Conservation (phyloP, 2,113 vertebrate genomes). For the Sarotherodon lohbergeri region DNA sequence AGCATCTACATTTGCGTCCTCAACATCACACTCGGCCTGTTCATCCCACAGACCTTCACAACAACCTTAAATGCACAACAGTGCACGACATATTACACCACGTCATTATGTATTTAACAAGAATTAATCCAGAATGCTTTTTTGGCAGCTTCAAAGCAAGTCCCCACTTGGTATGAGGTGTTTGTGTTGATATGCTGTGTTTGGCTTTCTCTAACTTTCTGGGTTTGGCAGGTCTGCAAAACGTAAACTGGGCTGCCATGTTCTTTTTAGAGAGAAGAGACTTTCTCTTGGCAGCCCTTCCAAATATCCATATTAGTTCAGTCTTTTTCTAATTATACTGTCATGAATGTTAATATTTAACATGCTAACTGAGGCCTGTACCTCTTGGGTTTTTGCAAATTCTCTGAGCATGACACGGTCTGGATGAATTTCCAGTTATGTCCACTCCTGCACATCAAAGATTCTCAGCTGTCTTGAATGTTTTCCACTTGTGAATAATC, state of each 20-base stretch:
- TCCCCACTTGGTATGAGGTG: not conserved
- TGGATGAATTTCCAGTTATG: not conserved
- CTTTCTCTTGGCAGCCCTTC: not conserved
- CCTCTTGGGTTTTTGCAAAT: not conserved
- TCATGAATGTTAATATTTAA: not conserved
- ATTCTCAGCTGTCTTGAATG: not conserved
- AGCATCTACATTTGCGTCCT: not conserved
- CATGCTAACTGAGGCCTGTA: not conserved
- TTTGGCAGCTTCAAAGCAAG: not conserved
- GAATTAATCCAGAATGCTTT: not conserved
- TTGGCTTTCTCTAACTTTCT: not conserved
- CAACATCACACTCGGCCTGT: accelerated
- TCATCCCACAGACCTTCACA: not conserved
- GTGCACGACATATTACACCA: not conserved
- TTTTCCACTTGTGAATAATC: not conserved
- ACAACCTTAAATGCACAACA: not conserved
- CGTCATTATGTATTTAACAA: not conserved
- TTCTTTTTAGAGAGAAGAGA: not conserved
- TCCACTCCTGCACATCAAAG: not conserved
- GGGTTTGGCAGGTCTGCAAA: not conserved
- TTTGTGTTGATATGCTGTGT: not conserved
- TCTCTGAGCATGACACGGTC: not conserved
- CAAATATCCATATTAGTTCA: not conserved
- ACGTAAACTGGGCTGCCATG: not conserved
- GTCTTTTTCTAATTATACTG: not conserved